phyloP scores from a whole-genome alignment of 2,113 vertebrate species.

The Haemorhous mexicanus region DNA sequence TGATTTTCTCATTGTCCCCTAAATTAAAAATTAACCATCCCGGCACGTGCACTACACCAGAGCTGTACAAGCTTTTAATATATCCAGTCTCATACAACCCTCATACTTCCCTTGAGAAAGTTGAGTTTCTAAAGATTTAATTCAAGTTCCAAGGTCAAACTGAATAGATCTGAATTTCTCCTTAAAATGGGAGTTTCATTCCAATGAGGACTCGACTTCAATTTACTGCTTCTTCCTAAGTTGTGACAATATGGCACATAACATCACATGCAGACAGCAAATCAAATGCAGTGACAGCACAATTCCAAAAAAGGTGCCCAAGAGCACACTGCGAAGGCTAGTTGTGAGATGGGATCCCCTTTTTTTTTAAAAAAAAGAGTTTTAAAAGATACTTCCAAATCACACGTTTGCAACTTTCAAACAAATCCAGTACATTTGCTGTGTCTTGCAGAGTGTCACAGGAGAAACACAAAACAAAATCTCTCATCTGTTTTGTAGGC shows the following conservation, averaged over 20 bases:
- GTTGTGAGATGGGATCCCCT: constrained; percentile 14
- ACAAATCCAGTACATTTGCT: background rate
- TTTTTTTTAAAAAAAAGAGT: background rate
- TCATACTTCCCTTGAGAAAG: constrained; percentile 78
- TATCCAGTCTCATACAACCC: constrained; percentile 69
- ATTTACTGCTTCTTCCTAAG: constrained; percentile 77
- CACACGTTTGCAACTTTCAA: background rate
- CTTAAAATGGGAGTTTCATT: constrained; percentile 82
- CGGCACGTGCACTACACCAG: constrained; percentile 48
- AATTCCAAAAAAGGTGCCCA: constrained; percentile 68
- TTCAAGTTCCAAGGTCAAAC: constrained; percentile 83
- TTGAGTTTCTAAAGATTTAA: constrained; percentile 81
- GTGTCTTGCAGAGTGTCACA: background rate
- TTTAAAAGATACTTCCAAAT: background rate
- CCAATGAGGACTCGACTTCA: constrained; percentile 78
- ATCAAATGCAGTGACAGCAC: constrained; percentile 64
- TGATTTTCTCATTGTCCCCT: constrained; percentile 71
- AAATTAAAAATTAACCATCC: constrained; percentile 78
- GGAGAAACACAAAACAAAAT: background rate
- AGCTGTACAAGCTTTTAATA: constrained; percentile 68
- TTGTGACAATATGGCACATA: constrained; percentile 76
- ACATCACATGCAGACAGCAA: constrained; percentile 74
- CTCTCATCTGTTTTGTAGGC: background rate
- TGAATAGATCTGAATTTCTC: constrained; percentile 79
- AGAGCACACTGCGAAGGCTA: constrained; percentile 19